Evolutionary conservation across 2,113 vertebrate species (phyloP).

Genomic region (Hoplias malabaricus): DNA sequence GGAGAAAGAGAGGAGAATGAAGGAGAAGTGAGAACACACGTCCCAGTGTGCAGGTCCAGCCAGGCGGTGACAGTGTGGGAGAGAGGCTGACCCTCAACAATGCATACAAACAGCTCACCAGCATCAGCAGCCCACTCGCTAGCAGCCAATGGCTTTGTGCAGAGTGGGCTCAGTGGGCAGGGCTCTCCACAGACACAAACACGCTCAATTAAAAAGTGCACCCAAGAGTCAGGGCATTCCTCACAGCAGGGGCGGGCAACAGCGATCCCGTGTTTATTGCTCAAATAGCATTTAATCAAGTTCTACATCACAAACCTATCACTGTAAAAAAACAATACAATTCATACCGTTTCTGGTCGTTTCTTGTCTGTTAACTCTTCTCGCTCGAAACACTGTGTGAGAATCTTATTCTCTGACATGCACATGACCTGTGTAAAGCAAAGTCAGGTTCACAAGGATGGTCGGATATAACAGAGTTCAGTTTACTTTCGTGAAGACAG

Average conservation of each 20-base stretch:
- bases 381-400: conserved; percentile 88
- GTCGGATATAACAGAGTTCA: background rate
- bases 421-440: conserved; percentile 83
- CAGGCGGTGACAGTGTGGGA: conserved; percentile 51
- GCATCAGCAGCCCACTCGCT: conserved; percentile 46
- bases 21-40: conserved; percentile 51
- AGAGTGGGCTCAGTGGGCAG: conserved; percentile 17
- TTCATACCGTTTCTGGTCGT: conserved; percentile 89
- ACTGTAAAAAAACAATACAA: background rate
- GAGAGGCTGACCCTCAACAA: conserved; percentile 48
- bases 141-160: conserved; percentile 39
- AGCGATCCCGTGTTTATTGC: conserved; percentile 24
- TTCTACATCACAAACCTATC: no score
- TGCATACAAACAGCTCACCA: conserved; percentile 50
- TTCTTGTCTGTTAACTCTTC: conserved; percentile 94
- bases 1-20: conserved; percentile 14
- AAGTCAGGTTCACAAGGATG: conserved; percentile 13
- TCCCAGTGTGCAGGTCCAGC: conserved; percentile 57
- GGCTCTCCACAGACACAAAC: background rate
- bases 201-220: conserved; percentile 10
- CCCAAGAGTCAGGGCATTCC: conserved; percentile 51
- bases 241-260: conserved; percentile 38
- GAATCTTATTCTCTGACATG: conserved; percentile 90
- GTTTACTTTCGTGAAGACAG: background rate
- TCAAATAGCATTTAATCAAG: background rate